Evolutionary conservation across 23 tunicate species (phyloP).

Genomic region (Styela clava): DNA sequence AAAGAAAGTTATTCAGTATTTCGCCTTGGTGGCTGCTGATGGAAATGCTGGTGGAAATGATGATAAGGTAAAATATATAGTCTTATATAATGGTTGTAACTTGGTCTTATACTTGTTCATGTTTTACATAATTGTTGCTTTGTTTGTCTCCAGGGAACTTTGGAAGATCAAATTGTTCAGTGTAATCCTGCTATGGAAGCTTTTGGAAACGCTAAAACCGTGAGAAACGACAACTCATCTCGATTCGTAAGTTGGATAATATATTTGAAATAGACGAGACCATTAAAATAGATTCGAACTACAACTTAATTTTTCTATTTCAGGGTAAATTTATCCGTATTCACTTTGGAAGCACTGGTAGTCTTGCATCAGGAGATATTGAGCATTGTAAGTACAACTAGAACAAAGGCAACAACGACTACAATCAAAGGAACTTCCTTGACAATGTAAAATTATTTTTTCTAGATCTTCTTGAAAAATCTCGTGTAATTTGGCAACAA

Average conservation of each 20-base stretch:
- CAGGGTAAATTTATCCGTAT: constrained; percentile 98
- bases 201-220: constrained; percentile 93
- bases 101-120: too few species aligned
- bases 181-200: constrained; percentile 98
- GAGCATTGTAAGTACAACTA: constrained; percentile 77
- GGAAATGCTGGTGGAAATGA: constrained; percentile 46
- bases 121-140: too few species aligned
- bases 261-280: background rate
- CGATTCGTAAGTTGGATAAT: constrained; percentile 69
- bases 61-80: constrained; percentile 7
- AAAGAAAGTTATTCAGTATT: constrained; percentile 94
- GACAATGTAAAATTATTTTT: too few species aligned
- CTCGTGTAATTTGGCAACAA: constrained; percentile 89
- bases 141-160: constrained; percentile 41
- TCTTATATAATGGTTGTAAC: background rate
- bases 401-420: too few species aligned
- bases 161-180: constrained; percentile 94
- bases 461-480: constrained; percentile 85
- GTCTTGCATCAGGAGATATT: constrained; percentile 93
- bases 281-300: background rate
- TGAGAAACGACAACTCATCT: constrained; percentile 92
- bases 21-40: constrained; percentile 95
- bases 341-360: constrained; percentile 92
- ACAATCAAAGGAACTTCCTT: too few species aligned
- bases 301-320: background rate